phyloP scores from a whole-genome alignment of 2,113 vertebrate species.

The Saiga tatarica region DNA sequence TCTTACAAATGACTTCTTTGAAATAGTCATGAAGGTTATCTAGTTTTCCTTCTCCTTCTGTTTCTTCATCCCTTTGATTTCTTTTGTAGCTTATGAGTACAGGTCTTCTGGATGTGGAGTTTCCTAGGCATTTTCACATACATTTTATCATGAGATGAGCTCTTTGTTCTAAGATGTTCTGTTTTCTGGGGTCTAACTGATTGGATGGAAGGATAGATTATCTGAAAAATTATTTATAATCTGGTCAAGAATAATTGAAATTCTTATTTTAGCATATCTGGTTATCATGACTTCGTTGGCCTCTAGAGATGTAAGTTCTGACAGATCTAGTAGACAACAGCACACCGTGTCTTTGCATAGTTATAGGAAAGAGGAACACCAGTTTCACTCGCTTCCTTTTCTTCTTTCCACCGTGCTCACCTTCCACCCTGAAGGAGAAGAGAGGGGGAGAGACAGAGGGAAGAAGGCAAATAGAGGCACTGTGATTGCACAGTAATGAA shows the following conservation, averaged over 20 bases:
- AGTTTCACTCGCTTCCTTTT: conserved; percentile 9
- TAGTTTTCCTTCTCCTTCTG: neutral
- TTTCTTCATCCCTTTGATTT: neutral
- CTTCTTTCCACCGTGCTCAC: neutral
- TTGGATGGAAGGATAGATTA: neutral
- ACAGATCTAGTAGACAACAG: conserved; percentile 66
- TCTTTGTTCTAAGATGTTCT: neutral
- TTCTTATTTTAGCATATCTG: conserved; percentile 14
- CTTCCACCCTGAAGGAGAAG: neutral
- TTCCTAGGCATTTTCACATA: neutral
- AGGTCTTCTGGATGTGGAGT: neutral
- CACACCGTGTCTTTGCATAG: conserved; percentile 49
- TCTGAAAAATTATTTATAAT: neutral
- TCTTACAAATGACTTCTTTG: neutral
- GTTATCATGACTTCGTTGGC: neutral
- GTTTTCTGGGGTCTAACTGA: neutral
- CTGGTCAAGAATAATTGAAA: conserved; percentile 8
- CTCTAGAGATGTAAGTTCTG: neutral
- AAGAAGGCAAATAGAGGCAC: neutral
- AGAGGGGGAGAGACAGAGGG: neutral
- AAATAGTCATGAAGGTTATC: neutral
- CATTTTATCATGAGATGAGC: neutral
- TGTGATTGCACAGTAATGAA: neutral
- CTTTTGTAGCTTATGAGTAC: neutral
- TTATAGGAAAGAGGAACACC: neutral